Evolutionary conservation across 2,888 invertebrate genomes (phyloP).

Genomic region (Cinara cedri): DNA sequence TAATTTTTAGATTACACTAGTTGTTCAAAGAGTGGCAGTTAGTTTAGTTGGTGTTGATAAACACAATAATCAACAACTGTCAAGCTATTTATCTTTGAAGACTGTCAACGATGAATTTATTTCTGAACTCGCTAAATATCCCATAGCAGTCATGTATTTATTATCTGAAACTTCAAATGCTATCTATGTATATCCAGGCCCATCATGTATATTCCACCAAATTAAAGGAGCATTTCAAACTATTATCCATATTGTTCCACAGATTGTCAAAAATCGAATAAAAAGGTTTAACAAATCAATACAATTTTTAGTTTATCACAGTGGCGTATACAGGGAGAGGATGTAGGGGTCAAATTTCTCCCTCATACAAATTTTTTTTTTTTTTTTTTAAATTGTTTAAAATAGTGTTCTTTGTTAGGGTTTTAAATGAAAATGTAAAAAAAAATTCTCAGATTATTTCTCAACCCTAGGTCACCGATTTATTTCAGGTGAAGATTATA

Average conservation of each 20-base stretch:
- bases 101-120: slow-evolving; percentile 26
- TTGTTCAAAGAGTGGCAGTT: slow-evolving; percentile 46
- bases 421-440: too few species aligned
- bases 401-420: too few species aligned
- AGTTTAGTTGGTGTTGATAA: slow-evolving; percentile 39
- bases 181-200: slow-evolving; percentile 31
- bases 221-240: slow-evolving; percentile 58
- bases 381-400: too few species aligned
- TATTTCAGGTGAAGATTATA: slow-evolving; percentile 1
- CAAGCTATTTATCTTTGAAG: slow-evolving; percentile 37
- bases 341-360: too few species aligned
- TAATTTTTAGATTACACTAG: slow-evolving; percentile 24
- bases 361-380: too few species aligned
- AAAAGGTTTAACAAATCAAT: slow-evolving; percentile 27
- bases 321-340: too few species aligned
- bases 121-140: slow-evolving; percentile 31
- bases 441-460: slow-evolving; percentile 18
- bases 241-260: slow-evolving; percentile 53
- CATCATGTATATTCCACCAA: slow-evolving; percentile 37
- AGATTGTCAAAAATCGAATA: slow-evolving; percentile 47
- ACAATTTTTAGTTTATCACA: not conserved
- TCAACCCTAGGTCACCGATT: slow-evolving; percentile 16
- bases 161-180: slow-evolving; percentile 31
- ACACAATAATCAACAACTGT: slow-evolving; percentile 32
- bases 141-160: slow-evolving; percentile 29